Conservation (phyloP, 2,113 vertebrate genomes). For the Ancistrus triradiatus region DNA sequence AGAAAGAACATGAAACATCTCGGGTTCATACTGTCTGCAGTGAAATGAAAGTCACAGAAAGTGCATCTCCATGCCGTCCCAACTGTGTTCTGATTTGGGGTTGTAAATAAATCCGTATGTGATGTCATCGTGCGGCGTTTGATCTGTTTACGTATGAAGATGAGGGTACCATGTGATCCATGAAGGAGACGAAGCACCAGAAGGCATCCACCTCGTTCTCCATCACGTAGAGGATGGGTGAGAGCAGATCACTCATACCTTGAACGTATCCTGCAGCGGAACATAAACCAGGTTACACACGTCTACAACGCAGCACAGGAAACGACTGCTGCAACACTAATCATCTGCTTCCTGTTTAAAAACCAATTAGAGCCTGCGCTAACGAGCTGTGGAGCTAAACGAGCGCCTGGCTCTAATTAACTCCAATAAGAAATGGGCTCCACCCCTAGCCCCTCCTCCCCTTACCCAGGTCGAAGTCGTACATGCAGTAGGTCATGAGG, state of each 20-base stretch:
- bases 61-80: too few species aligned
- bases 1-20: too few species aligned
- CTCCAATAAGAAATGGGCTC: too few species aligned
- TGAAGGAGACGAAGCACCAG: slow-evolving; percentile 94
- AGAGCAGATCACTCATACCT: slow-evolving; percentile 97
- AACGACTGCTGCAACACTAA: background rate
- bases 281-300: slow-evolving; percentile 12
- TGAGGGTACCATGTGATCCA: slow-evolving; percentile 90
- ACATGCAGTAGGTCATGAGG: slow-evolving; percentile 99
- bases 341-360: slow-evolving; percentile 6
- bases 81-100: too few species aligned
- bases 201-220: slow-evolving; percentile 97
- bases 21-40: too few species aligned
- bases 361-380: background rate
- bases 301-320: too few species aligned
- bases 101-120: too few species aligned
- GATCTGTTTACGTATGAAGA: too few species aligned
- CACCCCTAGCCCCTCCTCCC: too few species aligned
- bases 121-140: too few species aligned
- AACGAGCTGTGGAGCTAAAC: background rate
- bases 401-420: too few species aligned
- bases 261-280: slow-evolving; percentile 84
- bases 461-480: slow-evolving; percentile 96
- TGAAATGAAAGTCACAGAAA: too few species aligned
- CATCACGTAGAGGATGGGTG: slow-evolving; percentile 90